These are phyloP conservation scores for Sclerurus mexicanus DNA, from an alignment of 2,113 vertebrate species.

Conservation along the genomic window DNA sequence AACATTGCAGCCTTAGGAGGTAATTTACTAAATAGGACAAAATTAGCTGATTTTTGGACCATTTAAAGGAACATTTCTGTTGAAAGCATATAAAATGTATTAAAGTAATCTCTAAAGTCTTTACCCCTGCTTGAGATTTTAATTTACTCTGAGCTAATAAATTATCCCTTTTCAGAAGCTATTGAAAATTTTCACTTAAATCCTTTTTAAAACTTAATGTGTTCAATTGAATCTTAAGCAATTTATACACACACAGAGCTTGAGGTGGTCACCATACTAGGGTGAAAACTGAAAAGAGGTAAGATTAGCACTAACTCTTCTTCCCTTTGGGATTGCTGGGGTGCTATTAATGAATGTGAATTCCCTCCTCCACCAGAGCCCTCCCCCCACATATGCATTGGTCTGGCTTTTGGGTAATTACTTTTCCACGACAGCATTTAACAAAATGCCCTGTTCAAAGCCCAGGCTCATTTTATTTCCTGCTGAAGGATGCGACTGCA, in stretches of 20 bases:
- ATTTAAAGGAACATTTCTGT: conserved; percentile 77
- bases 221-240: conserved; percentile 74
- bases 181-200: conserved; percentile 77
- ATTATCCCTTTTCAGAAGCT: conserved; percentile 79
- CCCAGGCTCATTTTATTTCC: conserved; percentile 79
- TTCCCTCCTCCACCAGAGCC: conserved; percentile 67
- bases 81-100: conserved; percentile 77
- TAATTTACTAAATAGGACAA: conserved; percentile 80
- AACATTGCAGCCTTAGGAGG: conserved; percentile 78
- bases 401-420: conserved; percentile 88
- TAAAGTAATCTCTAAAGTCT: conserved; percentile 80
- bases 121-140: conserved; percentile 82
- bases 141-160: conserved; percentile 82
- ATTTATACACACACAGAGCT: conserved; percentile 71
- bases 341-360: conserved; percentile 88
- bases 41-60: conserved; percentile 79
- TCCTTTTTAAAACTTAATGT: conserved; percentile 77
- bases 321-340: conserved; percentile 75
- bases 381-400: conserved; percentile 55
- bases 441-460: conserved; percentile 85
- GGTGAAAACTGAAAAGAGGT: conserved; percentile 83
- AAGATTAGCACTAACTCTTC: conserved; percentile 80
- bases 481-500: conserved; percentile 64
- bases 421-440: conserved; percentile 87
- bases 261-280: conserved; percentile 80